Evolutionary conservation across 2,113 vertebrate genomes (phyloP).

Genomic region (Embiotoca jacksoni): DNA sequence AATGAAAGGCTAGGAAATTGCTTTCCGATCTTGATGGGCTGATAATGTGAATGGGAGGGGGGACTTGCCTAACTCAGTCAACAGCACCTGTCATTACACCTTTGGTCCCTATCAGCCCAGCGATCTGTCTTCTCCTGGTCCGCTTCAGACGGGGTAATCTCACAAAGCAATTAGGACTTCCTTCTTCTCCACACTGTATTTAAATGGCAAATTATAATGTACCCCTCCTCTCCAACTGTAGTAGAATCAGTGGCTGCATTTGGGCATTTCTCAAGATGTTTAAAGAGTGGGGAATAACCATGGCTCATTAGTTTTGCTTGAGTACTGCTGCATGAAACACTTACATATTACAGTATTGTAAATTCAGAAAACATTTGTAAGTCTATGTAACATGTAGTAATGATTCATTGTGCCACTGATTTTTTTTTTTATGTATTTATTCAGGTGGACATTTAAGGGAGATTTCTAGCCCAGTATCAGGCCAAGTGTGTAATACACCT

Average conservation of each 20-base stretch:
- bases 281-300: constrained; percentile 4
- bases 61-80: constrained; percentile 75
- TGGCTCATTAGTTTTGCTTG: constrained; percentile 49
- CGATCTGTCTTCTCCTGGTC: constrained; percentile 70
- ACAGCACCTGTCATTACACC: constrained; percentile 81
- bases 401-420: no score
- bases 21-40: constrained; percentile 76
- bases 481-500: no score
- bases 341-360: no score
- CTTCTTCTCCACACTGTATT: constrained; percentile 65
- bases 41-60: constrained; percentile 77
- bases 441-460: no score
- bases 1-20: constrained; percentile 77
- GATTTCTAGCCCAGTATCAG: no score
- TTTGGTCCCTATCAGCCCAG: constrained; percentile 73
- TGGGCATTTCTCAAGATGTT: constrained; percentile 51
- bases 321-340: neutral
- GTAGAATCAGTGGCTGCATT: constrained; percentile 22
- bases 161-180: constrained; percentile 76
- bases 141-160: constrained; percentile 69
- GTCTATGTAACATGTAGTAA: no score
- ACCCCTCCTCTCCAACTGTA: constrained; percentile 57
- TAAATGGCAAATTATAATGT: constrained; percentile 72
- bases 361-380: no score
- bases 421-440: no score